A percentile compares a stretch with the other conserved stretches of the same genome.
These are phyloP conservation scores for Plectrocnemia conspersa DNA, from an alignment of 1,140 invertebrate species.

Conservation along the genomic window DNA sequence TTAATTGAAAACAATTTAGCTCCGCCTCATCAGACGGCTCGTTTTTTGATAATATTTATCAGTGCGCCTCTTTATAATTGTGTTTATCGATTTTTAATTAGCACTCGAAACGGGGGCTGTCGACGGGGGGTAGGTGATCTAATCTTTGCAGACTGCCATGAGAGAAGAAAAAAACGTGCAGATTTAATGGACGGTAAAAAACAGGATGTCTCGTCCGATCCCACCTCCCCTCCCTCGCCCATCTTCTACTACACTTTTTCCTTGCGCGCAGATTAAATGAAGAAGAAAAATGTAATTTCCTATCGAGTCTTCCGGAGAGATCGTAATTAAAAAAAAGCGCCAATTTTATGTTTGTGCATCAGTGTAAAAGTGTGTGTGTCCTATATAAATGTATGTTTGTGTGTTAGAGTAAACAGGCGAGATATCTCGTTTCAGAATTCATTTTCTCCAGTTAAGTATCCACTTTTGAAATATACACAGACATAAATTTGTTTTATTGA, in stretches of 20 bases:
- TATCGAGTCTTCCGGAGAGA: constrained; percentile 31
- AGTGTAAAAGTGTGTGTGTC: too few species aligned
- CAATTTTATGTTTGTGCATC: constrained; percentile 5
- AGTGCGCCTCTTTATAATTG: constrained; percentile 22
- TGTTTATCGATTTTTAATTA: constrained; percentile 32
- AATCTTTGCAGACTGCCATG: constrained; percentile 18
- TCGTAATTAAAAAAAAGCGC: constrained; percentile 33
- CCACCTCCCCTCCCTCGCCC: constrained; percentile 4
- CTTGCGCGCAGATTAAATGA: constrained; percentile 32
- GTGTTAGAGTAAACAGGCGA: too few species aligned
- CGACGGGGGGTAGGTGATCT: constrained; percentile 20
- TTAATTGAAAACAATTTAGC: too few species aligned
- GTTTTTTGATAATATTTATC: too few species aligned
- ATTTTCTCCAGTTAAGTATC: too few species aligned
- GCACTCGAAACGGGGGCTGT: constrained; percentile 17
- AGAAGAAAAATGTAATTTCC: constrained; percentile 35
- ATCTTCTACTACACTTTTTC: constrained; percentile 7
- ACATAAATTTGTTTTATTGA: too few species aligned
- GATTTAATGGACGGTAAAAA: constrained; percentile 34
- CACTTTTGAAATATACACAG: too few species aligned
- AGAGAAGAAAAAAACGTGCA: constrained; percentile 33
- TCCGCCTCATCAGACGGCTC: too few species aligned
- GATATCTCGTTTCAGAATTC: too few species aligned
- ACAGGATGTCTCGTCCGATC: constrained; percentile 25
- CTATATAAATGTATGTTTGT: too few species aligned